Percentiles rank a stretch among this genome's conserved stretches.
phyloP scores from a whole-genome alignment of 2,113 vertebrate species.

The Microtus oregoni region DNA sequence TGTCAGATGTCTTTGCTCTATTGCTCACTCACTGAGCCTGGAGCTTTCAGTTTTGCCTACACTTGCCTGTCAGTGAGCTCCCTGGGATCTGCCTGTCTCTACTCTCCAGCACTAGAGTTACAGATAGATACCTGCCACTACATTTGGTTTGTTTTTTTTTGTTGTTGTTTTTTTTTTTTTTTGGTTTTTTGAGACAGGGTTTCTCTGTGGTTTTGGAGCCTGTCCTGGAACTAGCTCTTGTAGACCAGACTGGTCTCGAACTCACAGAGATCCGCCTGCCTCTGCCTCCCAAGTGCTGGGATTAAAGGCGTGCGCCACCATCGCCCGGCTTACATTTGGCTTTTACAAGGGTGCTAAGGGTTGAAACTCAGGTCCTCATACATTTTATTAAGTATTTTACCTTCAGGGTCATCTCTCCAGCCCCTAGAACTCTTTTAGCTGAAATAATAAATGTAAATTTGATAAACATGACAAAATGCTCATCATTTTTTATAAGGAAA shows the following conservation, averaged over 20 bases:
- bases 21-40: not conserved
- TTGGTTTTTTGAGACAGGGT: too few relatives aligned
- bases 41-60: not conserved
- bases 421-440: not conserved
- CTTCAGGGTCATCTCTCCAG: not conserved
- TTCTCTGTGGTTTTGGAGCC: too few relatives aligned
- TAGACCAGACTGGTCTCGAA: too few relatives aligned
- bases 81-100: not conserved
- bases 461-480: conserved; percentile 32
- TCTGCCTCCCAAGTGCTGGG: too few relatives aligned
- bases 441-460: conserved; percentile 33
- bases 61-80: not conserved
- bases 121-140: not conserved
- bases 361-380: not conserved
- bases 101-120: not conserved
- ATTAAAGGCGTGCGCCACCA: too few relatives aligned
- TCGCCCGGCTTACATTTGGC: not conserved
- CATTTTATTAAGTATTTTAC: not conserved
- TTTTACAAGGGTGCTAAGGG: not conserved
- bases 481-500: conserved; percentile 43
- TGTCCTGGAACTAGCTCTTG: too few relatives aligned
- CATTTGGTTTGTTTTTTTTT: too few relatives aligned
- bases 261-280: too few relatives aligned
- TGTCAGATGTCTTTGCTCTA: not conserved
- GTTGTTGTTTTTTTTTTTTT: too few relatives aligned